These are phyloP conservation scores for Sialis lutaria DNA, from an alignment of 2,888 invertebrate species.

Conservation along the genomic window DNA sequence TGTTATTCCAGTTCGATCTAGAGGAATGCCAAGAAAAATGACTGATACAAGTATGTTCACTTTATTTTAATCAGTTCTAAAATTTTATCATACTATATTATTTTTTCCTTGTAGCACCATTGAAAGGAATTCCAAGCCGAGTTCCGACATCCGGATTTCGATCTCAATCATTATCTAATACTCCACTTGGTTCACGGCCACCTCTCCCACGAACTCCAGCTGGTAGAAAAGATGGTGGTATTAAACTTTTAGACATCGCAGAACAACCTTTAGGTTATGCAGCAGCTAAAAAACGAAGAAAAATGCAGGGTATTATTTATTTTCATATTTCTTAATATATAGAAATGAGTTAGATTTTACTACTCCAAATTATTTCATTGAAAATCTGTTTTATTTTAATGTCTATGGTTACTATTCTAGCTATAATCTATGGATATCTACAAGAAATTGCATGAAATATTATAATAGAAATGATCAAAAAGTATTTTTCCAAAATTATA, in stretches of 20 bases:
- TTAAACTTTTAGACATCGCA: constrained; percentile 83
- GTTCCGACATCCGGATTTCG: constrained; percentile 50
- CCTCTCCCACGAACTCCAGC: constrained; percentile 43
- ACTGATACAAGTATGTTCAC: constrained; percentile 69
- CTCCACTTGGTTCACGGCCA: constrained; percentile 29
- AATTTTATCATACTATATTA: neutral
- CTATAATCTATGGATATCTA: neutral
- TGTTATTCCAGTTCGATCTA: constrained; percentile 71
- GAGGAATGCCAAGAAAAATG: constrained; percentile 90
- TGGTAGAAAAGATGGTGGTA: constrained; percentile 74
- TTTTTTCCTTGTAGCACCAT: constrained; percentile 44
- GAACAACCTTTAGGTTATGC: constrained; percentile 79
- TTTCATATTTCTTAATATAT: neutral
- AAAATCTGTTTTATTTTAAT: neutral
- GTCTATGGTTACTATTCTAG: neutral
- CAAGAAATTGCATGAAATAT: neutral
- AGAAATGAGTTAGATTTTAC: no score
- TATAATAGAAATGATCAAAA: neutral
- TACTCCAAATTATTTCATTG: no score
- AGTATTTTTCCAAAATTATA: neutral
- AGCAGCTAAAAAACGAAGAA: constrained; percentile 73
- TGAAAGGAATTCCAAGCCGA: constrained; percentile 81
- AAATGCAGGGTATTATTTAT: constrained; percentile 45
- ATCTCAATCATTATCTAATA: constrained; percentile 28
- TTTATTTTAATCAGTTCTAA: constrained; percentile 5